These are phyloP conservation scores for Chondrilla cf. caribensis DNA, from an alignment of 37 sponge, comb jelly and placozoan species.

Conservation along the genomic window DNA sequence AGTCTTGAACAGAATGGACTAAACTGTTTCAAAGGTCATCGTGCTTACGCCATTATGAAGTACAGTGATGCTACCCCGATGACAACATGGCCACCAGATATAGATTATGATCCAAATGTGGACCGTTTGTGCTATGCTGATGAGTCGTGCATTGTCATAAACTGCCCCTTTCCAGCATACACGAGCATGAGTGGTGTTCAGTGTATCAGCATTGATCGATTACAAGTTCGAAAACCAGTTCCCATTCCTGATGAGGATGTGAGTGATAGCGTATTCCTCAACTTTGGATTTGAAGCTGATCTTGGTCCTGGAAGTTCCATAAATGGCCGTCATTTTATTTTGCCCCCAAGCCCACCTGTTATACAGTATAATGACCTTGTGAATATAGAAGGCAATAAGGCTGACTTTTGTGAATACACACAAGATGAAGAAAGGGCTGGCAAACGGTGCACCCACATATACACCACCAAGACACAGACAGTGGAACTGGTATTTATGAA, in stretches of 20 bases:
- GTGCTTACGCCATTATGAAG: constrained; percentile 11
- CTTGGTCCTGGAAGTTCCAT: constrained; percentile 29
- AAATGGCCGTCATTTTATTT: constrained; percentile 63
- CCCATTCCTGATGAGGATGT: constrained; percentile 17
- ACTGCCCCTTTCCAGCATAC: constrained; percentile 65
- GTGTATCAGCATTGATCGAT: constrained; percentile 40
- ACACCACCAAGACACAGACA: background rate
- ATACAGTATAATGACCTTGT: background rate
- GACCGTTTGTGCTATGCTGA: background rate
- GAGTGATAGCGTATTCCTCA: constrained; percentile 43
- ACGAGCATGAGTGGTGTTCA: constrained; percentile 1
- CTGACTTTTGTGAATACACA: background rate
- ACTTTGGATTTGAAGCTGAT: constrained; percentile 76
- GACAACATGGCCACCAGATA: constrained; percentile 10
- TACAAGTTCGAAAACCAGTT: background rate
- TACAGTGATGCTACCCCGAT: background rate
- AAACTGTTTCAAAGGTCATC: background rate
- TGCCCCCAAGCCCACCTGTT: constrained; percentile 49
- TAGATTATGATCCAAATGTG: background rate
- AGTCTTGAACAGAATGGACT: background rate
- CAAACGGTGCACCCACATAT: background rate
- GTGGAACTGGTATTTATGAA: constrained; percentile 20
- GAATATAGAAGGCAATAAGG: too few species aligned
- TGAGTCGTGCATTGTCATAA: constrained; percentile 40
- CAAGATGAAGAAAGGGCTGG: background rate